Evolutionary conservation across 2,888 invertebrate species (phyloP), one percentile per base, ranked within the genome.

Genomic region (Poecilobothrus nobilitatus): DNA sequence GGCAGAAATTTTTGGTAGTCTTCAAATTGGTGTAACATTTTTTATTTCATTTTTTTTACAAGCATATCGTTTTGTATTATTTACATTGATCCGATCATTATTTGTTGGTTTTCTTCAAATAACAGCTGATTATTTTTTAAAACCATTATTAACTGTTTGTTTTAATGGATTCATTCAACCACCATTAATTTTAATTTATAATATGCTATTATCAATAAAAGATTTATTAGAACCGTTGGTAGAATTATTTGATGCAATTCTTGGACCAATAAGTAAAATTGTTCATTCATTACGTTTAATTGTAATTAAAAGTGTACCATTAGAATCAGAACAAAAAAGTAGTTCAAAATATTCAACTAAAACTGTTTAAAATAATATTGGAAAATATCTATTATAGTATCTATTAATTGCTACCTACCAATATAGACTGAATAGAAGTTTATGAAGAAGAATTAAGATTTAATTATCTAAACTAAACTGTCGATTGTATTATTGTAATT

Each of bases 111-210:
- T 87, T 22, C 75, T 88, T 1, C 88, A 89, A 76, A 77, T 88
- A 73, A 76, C 84, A 8, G 86, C 90, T 0, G 91, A 91, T 81
- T 88, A 88, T 74, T 84, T 86, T 74, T 78, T 88, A 71, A 90
- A 89, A 79, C 91, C 91, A 12, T 77, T 86, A 66, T 76, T 89
- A 69, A 85, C 88, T 8, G 85, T 87, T 63, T 68, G 85, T 34
- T 88, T 87, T 75, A 88, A 88, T 81, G 88, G 88, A 5, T 75
- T 88, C 65, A 78, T 90, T 71, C 91, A 89, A 76, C 91, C 91
- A 20, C 79, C 86, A 53, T 78, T 91, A 72, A 89, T 89, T 75
- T 85, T 89, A 74, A 73, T 85, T 12, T 87, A 85, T 73, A 89
- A 89, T 76, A 79, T 86, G 53, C 81, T 85, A 33, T 85, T 86